phyloP scores from a whole-genome alignment of 2,797 vertebrate species.

The Hydrophis major region DNA sequence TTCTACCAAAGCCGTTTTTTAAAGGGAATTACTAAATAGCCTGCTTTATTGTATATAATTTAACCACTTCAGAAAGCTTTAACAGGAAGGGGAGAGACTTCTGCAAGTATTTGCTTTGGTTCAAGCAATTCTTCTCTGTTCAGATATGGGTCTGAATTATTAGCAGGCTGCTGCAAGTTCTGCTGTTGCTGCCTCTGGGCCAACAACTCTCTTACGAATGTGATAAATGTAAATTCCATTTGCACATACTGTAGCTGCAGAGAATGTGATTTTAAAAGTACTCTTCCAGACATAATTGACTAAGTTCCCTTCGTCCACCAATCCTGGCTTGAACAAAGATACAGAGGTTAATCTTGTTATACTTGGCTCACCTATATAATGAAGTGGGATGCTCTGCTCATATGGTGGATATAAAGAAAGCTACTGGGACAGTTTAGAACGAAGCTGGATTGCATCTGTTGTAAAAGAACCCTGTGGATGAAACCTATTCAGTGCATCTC shows the following conservation, averaged over 20 bases:
- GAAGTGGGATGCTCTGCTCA: neutral
- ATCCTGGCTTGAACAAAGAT: slow-evolving; percentile 3
- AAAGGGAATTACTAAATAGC: slow-evolving; percentile 26
- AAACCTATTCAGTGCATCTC: slow-evolving; percentile 25
- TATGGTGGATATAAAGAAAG: neutral
- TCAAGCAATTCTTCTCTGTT: neutral
- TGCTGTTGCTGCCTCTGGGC: neutral
- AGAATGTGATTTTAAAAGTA: neutral
- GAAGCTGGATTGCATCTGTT: slow-evolving; percentile 26
- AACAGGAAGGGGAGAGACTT: neutral
- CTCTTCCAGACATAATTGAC: neutral
- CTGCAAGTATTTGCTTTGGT: neutral
- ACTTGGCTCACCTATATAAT: neutral
- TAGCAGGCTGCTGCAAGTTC: neutral
- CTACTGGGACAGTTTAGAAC: neutral
- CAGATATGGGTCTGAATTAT: slow-evolving; percentile 3
- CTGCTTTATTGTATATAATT: slow-evolving; percentile 37
- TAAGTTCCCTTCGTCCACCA: neutral
- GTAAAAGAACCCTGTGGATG: slow-evolving; percentile 17
- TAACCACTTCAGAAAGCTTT: neutral
- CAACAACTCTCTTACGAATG: neutral
- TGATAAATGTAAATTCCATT: neutral
- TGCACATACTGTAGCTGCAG: neutral
- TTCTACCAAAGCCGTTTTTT: slow-evolving; percentile 33
- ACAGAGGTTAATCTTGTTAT: slow-evolving; percentile 15